These are phyloP conservation scores for Tiliqua scincoides DNA, from an alignment of 2,113 vertebrate species.

Conservation along the genomic window DNA sequence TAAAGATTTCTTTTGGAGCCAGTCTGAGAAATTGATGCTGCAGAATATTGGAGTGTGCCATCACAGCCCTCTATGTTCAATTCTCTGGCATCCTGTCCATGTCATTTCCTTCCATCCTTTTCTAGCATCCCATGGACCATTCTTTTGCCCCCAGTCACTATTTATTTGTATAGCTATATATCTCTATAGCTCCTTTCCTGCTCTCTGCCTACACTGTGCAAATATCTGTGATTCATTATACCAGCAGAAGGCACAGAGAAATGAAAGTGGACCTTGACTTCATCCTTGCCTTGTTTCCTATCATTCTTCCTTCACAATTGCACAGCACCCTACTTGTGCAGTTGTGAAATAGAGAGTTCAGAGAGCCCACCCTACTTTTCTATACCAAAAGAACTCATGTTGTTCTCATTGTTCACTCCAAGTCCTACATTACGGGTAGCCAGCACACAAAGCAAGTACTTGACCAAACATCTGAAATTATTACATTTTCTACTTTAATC, in stretches of 20 bases:
- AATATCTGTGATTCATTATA: no score
- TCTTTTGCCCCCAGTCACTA: background rate
- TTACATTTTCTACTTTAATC: conserved; percentile 31
- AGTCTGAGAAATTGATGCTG: background rate
- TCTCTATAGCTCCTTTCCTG: no score
- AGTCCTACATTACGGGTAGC: background rate
- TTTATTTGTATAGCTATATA: no score
- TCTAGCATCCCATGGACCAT: background rate
- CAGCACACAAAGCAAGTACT: background rate
- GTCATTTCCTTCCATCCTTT: background rate
- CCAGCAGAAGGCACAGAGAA: background rate
- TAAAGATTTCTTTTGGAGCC: background rate
- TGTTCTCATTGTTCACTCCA: background rate
- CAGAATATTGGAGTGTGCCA: background rate
- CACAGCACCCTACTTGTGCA: background rate
- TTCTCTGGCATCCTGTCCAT: background rate
- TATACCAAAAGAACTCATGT: no score
- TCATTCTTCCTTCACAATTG: background rate
- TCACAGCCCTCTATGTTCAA: background rate
- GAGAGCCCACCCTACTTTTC: no score
- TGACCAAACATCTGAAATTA: background rate
- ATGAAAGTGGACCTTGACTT: background rate
- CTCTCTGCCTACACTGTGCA: no score
- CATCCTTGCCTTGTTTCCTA: background rate
- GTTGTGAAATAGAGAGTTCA: no score